Conservation (phyloP, 2,797 vertebrate genomes). For the Cynodonichthys magdalenae region DNA sequence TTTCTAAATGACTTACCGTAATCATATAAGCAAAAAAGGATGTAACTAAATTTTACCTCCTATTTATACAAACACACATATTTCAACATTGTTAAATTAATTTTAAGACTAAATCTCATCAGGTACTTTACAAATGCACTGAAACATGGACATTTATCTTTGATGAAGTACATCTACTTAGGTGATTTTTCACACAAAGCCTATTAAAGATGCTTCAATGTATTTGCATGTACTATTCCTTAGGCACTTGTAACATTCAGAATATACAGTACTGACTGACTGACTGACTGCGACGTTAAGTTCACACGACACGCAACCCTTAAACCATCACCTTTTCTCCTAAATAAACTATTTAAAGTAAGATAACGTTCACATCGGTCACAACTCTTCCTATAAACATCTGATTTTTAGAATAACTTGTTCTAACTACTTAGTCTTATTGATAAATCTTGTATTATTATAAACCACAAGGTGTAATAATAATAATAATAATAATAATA, state of each 20-base stretch:
- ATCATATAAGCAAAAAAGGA: conserved; percentile 44
- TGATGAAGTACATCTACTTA: conserved; percentile 23
- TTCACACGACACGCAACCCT: conserved; percentile 45
- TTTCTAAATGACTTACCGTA: neutral
- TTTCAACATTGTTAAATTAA: conserved; percentile 45
- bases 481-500: no score
- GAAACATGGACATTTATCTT: conserved; percentile 35
- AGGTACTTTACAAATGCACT: conserved; percentile 51
- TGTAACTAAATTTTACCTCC: conserved; percentile 36
- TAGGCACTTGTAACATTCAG: conserved; percentile 84
- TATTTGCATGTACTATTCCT: conserved; percentile 73
- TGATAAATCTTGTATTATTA: conserved; percentile 4
- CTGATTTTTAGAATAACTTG: conserved; percentile 3
- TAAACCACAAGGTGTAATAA: neutral
- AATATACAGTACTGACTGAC: conserved; percentile 68
- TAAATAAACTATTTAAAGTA: neutral
- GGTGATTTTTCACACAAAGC: conserved; percentile 57
- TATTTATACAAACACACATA: conserved; percentile 34
- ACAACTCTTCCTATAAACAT: conserved; percentile 21
- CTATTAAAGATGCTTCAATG: conserved; percentile 68
- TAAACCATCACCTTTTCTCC: conserved; percentile 33
- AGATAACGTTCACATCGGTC: conserved; percentile 26
- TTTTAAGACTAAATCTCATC: conserved; percentile 54
- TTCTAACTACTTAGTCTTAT: conserved; percentile 27
- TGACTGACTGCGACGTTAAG: conserved; percentile 54